These are phyloP conservation scores for Gambusia affinis DNA, from an alignment of 2,113 vertebrate genomes.

Conservation along the genomic window DNA sequence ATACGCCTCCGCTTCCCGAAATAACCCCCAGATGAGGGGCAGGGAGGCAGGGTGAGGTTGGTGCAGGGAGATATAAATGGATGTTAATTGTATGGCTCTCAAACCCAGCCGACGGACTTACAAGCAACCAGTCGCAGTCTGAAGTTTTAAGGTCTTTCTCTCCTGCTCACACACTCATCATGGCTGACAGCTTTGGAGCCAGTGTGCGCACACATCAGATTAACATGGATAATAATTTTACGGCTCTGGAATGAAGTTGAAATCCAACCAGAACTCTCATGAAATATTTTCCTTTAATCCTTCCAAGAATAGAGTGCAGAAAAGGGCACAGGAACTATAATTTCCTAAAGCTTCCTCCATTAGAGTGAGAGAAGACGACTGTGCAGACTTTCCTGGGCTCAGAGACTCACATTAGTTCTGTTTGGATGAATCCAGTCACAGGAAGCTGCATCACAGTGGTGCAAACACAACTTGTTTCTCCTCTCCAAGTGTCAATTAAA, in stretches of 20 bases:
- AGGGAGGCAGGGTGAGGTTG: slow-evolving; percentile 66
- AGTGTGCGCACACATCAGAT: slow-evolving; percentile 25
- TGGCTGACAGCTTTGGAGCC: slow-evolving; percentile 6
- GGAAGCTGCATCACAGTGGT: slow-evolving; percentile 20
- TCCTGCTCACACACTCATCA: slow-evolving; percentile 4
- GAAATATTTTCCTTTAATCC: slow-evolving; percentile 64
- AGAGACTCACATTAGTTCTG: slow-evolving; percentile 43
- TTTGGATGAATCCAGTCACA: slow-evolving; percentile 34
- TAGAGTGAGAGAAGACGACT: slow-evolving; percentile 31
- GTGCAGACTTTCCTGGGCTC: slow-evolving; percentile 22
- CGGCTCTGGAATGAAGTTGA: slow-evolving; percentile 17
- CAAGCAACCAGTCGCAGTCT: slow-evolving; percentile 7
- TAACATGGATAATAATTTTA: slow-evolving; percentile 50
- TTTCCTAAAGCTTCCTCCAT: slow-evolving; percentile 1
- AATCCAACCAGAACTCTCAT: slow-evolving; percentile 43
- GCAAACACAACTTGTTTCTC: slow-evolving; percentile 20
- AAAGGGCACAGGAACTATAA: slow-evolving; percentile 10
- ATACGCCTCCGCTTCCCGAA: slow-evolving; percentile 65
- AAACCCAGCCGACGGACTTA: slow-evolving; percentile 37
- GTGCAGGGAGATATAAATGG: slow-evolving; percentile 69
- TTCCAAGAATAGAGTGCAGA: slow-evolving; percentile 57
- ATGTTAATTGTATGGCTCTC: slow-evolving; percentile 72
- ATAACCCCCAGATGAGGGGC: slow-evolving; percentile 72
- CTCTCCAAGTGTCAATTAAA: slow-evolving; percentile 27
- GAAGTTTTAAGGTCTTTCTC: slow-evolving; percentile 1